phyloP scores from a whole-genome alignment of 2,113 vertebrate species.

The Eclectus roratus region DNA sequence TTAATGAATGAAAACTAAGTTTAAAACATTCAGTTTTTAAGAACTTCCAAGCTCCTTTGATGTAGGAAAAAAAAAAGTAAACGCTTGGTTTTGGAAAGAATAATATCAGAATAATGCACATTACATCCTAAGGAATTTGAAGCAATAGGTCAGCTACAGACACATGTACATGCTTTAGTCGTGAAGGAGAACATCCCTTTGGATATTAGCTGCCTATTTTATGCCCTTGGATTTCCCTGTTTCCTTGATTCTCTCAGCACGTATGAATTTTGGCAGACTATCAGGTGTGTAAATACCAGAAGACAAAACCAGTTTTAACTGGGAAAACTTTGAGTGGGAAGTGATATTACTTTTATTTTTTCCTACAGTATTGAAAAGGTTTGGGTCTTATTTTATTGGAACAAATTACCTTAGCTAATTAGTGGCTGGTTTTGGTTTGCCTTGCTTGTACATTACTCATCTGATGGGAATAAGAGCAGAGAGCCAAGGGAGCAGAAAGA shows the following conservation, averaged over 20 bases:
- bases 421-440: not conserved
- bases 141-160: not conserved
- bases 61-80: not conserved
- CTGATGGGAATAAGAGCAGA: not conserved
- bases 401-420: slow-evolving; percentile 13
- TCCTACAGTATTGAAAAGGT: not conserved
- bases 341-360: not conserved
- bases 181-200: not conserved
- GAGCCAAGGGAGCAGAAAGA: not conserved
- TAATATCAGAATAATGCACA: not conserved
- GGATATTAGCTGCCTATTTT: not conserved
- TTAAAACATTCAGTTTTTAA: not conserved
- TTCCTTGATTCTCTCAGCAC: not conserved
- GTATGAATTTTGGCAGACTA: not conserved
- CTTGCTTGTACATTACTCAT: not conserved
- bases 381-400: not conserved
- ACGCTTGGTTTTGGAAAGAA: not conserved
- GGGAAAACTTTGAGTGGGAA: not conserved
- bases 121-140: not conserved
- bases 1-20: not conserved
- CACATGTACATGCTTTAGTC: accelerated
- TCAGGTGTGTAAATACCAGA: not conserved
- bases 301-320: not conserved
- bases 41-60: not conserved
- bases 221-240: not conserved